Evolutionary conservation across 2,888 invertebrate species (phyloP), one percentile per base, ranked within the genome.

Genomic region (Heterodera filipjevi): DNA sequence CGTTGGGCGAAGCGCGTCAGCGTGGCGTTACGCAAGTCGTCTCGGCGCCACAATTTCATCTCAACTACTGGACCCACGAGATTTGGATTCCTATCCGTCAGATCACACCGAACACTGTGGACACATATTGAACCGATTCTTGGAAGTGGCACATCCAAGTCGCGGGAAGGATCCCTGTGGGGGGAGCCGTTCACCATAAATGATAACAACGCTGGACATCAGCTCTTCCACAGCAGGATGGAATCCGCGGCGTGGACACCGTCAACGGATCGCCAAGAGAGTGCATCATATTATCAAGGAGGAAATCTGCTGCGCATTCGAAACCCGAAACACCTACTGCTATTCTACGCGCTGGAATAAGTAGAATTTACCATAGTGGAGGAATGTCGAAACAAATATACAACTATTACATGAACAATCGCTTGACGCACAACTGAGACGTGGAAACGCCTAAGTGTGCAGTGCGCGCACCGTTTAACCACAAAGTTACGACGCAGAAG

Each of bases 261-360:
- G 72, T 22, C 1, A 39, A 39, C 6, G 39, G 39, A 39, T 12
- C 6, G 0, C 39, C 6, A 39, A 39, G 6, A 10, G 8, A 39
- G 39, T 39, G 39, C 39, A 39, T 10, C 39, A 39, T 39, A 39
- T 39, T 12, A 12, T 39, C 0, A 39, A 39, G 12, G 39, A 39
- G 39, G 12, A 27, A 27, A 27, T 27, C n/a, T 59, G 27, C n/a
- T 59, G 27, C n/a, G 27, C 6, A 27, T 59, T 10, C 32, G 19
- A 16, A 32, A 72, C 8, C 14, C 8, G n/a, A 33, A 22, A 72
- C 32, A 22, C 30, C 19, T 72, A 39, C n/a, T 72, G 72, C 8
- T 10, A 16, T 72, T 72, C 35, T 72, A 72, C 22, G 72, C 72
- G 5, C 22, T 72, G 22, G 72, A 72, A 49, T 72, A 3, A 72